A percentile compares a stretch with the other conserved stretches of the same genome.
Evolutionary conservation across 2,113 vertebrate species (phyloP).

Genomic region (Onychostoma macrolepis): DNA sequence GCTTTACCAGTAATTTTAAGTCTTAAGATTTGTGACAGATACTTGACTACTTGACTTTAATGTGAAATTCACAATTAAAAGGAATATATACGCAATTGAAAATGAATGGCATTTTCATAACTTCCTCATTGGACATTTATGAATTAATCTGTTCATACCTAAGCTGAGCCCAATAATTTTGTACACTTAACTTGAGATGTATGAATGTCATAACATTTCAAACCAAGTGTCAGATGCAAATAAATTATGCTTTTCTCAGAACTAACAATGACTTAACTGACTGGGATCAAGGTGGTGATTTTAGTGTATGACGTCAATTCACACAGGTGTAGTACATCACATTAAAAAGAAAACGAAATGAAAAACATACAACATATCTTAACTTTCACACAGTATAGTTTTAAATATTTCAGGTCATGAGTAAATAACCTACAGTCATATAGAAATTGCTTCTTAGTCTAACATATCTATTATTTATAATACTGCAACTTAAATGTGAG

Average conservation of each 20-base stretch:
- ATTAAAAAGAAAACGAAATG: background rate
- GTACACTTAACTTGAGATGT: background rate
- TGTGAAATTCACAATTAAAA: constrained; percentile 20
- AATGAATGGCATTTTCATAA: background rate
- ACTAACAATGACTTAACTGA: background rate
- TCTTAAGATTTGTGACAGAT: background rate
- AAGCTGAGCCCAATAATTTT: background rate
- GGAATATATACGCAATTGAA: background rate
- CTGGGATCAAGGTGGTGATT: background rate
- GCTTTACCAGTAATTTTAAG: background rate
- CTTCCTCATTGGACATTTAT: background rate
- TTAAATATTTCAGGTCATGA: too few species aligned
- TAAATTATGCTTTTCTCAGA: background rate
- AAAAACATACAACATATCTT: too few species aligned
- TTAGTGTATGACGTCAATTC: background rate
- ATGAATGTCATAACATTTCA: background rate
- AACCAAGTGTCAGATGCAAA: background rate
- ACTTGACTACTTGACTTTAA: constrained; percentile 9
- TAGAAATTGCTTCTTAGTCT: too few species aligned
- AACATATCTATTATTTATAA: too few species aligned
- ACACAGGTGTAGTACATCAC: background rate
- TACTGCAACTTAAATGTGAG: too few species aligned
- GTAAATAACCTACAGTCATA: too few species aligned
- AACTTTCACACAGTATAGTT: too few species aligned
- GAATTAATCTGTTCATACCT: background rate